Conservation (phyloP, 2,113 vertebrate species). For the Tragelaphus imberbis region DNA sequence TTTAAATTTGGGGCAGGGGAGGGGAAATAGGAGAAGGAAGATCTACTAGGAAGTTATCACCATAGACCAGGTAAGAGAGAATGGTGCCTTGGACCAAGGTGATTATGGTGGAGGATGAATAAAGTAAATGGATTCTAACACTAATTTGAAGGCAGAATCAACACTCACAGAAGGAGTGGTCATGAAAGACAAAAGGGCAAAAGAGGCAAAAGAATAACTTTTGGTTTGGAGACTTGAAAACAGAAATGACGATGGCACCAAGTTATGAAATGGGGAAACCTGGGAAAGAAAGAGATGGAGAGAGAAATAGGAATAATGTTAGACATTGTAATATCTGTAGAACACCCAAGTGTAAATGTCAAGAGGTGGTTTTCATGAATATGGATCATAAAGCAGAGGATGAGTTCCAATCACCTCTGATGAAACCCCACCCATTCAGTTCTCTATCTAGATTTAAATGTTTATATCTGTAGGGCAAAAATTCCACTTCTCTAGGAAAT, state of each 20-base stretch:
- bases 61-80: background rate
- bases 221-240: background rate
- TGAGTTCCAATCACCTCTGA: background rate
- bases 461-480: background rate
- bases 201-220: background rate
- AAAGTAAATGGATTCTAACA: background rate
- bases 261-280: background rate
- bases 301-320: background rate
- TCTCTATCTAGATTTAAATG: background rate
- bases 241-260: background rate
- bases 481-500: background rate
- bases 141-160: background rate
- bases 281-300: background rate
- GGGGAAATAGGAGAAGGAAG: background rate
- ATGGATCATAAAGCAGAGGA: background rate
- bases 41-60: background rate
- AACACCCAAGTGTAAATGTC: background rate
- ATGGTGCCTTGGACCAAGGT: background rate
- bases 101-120: background rate
- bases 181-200: background rate
- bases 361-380: background rate
- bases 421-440: background rate
- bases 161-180: background rate
- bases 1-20: background rate
- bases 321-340: background rate